Evolutionary conservation across 2,888 invertebrate genomes (phyloP).

Genomic region (Gryllus longicercus): DNA sequence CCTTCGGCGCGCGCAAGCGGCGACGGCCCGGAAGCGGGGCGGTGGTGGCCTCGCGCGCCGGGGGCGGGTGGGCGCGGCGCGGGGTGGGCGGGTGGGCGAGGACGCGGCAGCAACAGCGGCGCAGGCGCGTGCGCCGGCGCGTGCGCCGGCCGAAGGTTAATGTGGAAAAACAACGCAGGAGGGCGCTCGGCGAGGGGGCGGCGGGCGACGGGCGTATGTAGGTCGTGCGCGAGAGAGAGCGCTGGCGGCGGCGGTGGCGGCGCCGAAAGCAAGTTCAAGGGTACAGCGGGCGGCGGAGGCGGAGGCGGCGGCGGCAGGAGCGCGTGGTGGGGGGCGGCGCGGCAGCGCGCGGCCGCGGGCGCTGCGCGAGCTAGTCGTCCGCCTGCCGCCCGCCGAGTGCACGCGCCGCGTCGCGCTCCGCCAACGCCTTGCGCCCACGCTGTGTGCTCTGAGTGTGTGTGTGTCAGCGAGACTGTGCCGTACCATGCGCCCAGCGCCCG

Average conservation of each 20-base stretch:
- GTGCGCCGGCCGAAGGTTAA: slow-evolving; percentile 30
- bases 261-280: slow-evolving; percentile 49
- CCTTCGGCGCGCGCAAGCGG: neutral
- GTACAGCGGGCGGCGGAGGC: slow-evolving; percentile 41
- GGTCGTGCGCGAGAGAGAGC: slow-evolving; percentile 25
- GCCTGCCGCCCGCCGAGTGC: slow-evolving; percentile 37
- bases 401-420: slow-evolving; percentile 24
- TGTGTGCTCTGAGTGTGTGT: neutral
- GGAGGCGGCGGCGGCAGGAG: slow-evolving; percentile 55
- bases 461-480: too few species aligned
- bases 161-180: slow-evolving; percentile 27
- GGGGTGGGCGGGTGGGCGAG: slow-evolving; percentile 22
- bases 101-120: slow-evolving; percentile 24
- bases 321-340: slow-evolving; percentile 49
- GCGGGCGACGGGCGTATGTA: slow-evolving; percentile 24
- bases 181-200: slow-evolving; percentile 20
- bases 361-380: slow-evolving; percentile 44
- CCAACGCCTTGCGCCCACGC: slow-evolving; percentile 3
- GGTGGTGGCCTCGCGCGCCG: slow-evolving; percentile 20
- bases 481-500: too few species aligned
- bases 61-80: slow-evolving; percentile 19
- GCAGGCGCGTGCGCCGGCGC: neutral
- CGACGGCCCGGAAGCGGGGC: neutral
- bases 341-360: slow-evolving; percentile 44
- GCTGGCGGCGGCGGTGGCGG: slow-evolving; percentile 36